These are phyloP conservation scores for Phacellophora camtschatica DNA, from an alignment of 30 jellyfish, hydroid and myxozoan species.

Conservation along the genomic window DNA sequence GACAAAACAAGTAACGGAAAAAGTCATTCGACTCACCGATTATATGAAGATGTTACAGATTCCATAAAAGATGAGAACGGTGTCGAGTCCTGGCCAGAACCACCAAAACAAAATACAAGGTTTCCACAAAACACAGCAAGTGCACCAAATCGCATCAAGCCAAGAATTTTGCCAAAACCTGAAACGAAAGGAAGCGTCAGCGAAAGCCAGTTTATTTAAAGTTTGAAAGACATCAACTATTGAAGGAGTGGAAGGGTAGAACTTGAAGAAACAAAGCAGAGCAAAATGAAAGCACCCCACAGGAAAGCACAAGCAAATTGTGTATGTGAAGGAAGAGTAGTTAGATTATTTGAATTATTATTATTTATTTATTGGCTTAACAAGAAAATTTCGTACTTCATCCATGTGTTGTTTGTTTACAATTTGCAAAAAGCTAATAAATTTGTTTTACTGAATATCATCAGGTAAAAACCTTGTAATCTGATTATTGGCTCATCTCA, in stretches of 20 bases:
- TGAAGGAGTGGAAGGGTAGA: background rate
- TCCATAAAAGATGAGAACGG: background rate
- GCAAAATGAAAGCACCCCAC: background rate
- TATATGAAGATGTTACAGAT: background rate
- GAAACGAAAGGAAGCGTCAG: background rate
- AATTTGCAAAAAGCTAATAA: too few species aligned
- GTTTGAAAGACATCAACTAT: background rate
- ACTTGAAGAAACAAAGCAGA: background rate
- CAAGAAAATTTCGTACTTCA: too few species aligned
- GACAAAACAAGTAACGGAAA: background rate
- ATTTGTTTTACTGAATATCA: too few species aligned
- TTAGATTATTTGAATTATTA: background rate
- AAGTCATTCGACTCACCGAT: conserved; percentile 15
- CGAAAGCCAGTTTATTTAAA: conserved; percentile 8
- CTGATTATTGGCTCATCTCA: too few species aligned
- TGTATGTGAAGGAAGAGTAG: too few species aligned
- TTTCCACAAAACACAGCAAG: background rate
- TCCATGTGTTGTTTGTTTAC: too few species aligned
- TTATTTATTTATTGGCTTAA: too few species aligned
- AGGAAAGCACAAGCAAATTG: too few species aligned
- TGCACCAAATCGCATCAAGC: conserved; percentile 48
- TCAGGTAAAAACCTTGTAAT: too few species aligned
- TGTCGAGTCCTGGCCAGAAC: conserved; percentile 49
- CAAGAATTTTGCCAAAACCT: conserved; percentile 55
- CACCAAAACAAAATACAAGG: conserved; percentile 1